Evolutionary conservation across 1,140 invertebrate genomes (phyloP).

Genomic region (Drosophila athabasca): DNA sequence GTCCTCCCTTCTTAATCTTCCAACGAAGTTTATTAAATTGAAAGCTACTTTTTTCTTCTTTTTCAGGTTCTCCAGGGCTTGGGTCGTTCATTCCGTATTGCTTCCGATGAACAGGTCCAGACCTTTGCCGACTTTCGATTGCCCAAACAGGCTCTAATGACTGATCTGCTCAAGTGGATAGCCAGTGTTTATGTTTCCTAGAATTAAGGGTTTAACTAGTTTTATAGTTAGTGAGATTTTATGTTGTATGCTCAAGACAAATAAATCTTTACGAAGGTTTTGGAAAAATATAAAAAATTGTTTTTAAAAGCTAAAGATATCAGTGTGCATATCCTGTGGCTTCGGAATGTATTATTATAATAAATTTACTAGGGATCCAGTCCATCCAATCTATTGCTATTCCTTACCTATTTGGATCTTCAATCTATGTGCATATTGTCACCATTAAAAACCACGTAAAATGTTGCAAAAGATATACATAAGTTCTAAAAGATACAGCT

Average conservation of each 20-base stretch:
- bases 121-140: constrained; percentile 93
- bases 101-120: constrained; percentile 90
- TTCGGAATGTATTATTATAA: too few species aligned
- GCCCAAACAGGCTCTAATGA: constrained; percentile 92
- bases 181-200: constrained; percentile 50
- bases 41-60: constrained; percentile 2
- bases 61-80: constrained; percentile 91
- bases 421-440: too few species aligned
- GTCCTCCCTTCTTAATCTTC: constrained; percentile 23
- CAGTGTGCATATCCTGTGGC: too few species aligned
- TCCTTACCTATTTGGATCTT: too few species aligned
- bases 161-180: constrained; percentile 93
- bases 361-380: too few species aligned
- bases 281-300: too few species aligned
- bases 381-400: too few species aligned
- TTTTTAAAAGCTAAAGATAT: too few species aligned
- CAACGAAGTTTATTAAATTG: background rate
- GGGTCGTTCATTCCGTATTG: constrained; percentile 94
- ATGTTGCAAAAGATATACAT: background rate
- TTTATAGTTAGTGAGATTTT: constrained; percentile 12
- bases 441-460: too few species aligned
- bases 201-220: background rate
- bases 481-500: too few species aligned
- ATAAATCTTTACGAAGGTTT: background rate
- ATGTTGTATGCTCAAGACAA: background rate